Evolutionary conservation across 2,888 invertebrate species (phyloP).

Genomic region (Calephelis perditalis): DNA sequence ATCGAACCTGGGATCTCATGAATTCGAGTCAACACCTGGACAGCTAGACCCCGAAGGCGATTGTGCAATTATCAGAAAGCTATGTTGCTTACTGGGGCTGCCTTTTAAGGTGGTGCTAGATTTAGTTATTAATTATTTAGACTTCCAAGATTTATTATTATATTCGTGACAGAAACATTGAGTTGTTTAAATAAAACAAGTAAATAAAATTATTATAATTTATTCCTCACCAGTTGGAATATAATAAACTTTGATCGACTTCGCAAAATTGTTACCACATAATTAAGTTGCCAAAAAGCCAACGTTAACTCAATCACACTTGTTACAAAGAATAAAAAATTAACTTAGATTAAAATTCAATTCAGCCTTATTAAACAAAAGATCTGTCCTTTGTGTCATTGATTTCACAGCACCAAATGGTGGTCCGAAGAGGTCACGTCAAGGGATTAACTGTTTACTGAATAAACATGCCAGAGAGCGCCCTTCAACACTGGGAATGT

Average conservation of each 20-base stretch:
- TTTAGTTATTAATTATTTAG: too few relatives aligned
- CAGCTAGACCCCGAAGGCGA: too few relatives aligned
- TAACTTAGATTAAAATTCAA: constrained; percentile 69
- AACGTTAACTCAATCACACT: constrained; percentile 59
- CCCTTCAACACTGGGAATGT: constrained; percentile 75
- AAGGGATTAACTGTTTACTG: constrained; percentile 34
- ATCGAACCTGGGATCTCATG: too few relatives aligned
- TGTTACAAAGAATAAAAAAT: constrained; percentile 69
- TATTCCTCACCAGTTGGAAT: constrained; percentile 71
- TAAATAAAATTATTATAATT: constrained; percentile 61
- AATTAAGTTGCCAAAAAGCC: constrained; percentile 50
- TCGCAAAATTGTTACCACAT: constrained; percentile 69
- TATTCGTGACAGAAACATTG: too few relatives aligned
- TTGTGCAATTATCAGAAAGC: too few relatives aligned
- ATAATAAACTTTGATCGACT: constrained; percentile 70
- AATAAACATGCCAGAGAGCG: constrained; percentile 66
- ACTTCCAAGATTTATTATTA: too few relatives aligned
- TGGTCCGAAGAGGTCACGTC: constrained; percentile 62
- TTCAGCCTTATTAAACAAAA: constrained; percentile 77
- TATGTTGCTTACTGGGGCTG: too few relatives aligned
- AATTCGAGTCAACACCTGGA: too few relatives aligned
- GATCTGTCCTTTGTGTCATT: constrained; percentile 67
- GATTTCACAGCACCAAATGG: constrained; percentile 55
- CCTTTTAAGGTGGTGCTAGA: too few relatives aligned
- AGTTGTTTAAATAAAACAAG: constrained; percentile 41